A percentile compares a stretch with the other conserved stretches of the same genome.
Evolutionary conservation across 53 echinoderm and acorn worm genomes (phyloP).

Genomic region (Paracentrotus lividus): DNA sequence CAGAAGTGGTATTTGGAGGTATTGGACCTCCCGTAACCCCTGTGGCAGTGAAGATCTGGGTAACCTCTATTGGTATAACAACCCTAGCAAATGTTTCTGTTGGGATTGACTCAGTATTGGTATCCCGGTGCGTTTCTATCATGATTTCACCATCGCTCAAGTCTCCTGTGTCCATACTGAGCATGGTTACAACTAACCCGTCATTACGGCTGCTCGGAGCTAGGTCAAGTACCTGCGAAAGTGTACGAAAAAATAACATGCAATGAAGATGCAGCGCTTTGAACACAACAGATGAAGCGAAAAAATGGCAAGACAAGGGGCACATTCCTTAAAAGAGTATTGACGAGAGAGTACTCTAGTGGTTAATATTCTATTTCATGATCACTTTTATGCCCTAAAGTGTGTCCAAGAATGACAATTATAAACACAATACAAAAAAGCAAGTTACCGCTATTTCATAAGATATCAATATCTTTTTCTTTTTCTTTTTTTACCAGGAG

Average conservation of each 20-base stretch:
- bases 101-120: not conserved
- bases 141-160: not conserved
- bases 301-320: too few relatives aligned
- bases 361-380: too few relatives aligned
- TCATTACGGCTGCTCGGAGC: not conserved
- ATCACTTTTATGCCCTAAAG: too few relatives aligned
- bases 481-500: too few relatives aligned
- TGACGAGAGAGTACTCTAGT: too few relatives aligned
- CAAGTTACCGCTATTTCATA: too few relatives aligned
- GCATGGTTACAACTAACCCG: constrained; percentile 40
- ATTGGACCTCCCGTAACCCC: not conserved
- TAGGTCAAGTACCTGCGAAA: not conserved
- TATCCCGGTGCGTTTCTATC: not conserved
- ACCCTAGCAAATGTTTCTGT: constrained; percentile 16
- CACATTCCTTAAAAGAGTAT: too few relatives aligned
- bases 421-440: not conserved
- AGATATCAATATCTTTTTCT: too few relatives aligned
- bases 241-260: too few relatives aligned
- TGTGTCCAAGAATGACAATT: too few relatives aligned
- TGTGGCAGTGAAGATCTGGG: not conserved
- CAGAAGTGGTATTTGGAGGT: not conserved
- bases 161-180: not conserved
- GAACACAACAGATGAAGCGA: too few relatives aligned
- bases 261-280: too few relatives aligned
- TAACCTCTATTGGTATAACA: constrained; percentile 18